A percentile compares a stretch with the other conserved stretches of the same genome.
phyloP scores from a whole-genome alignment of 2,888 invertebrate genomes.

The Platycheirus albimanus region DNA sequence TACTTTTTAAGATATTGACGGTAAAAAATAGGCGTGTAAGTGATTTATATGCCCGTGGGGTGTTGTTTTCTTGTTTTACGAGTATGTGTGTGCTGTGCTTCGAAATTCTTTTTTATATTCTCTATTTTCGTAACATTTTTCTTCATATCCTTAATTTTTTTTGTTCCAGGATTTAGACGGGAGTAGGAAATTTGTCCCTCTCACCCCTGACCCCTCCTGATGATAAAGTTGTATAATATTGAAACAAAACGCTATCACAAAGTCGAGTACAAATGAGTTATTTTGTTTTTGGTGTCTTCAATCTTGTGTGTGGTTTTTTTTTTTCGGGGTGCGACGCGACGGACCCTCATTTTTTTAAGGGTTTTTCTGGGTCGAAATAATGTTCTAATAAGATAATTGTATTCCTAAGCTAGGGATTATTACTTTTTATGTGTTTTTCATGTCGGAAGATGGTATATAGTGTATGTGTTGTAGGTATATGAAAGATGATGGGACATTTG shows the following conservation, averaged over 20 bases:
- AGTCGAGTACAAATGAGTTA: slow-evolving; percentile 67
- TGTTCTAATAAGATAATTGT: slow-evolving; percentile 68
- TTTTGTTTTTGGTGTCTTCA: slow-evolving; percentile 38
- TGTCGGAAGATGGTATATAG: slow-evolving; percentile 9
- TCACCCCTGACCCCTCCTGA: slow-evolving; percentile 16
- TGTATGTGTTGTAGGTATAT: slow-evolving; percentile 5
- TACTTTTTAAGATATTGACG: slow-evolving; percentile 64
- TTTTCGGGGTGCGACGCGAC: slow-evolving; percentile 56
- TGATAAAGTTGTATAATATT: slow-evolving; percentile 57
- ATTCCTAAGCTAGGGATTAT: slow-evolving; percentile 62
- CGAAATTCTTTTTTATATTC: background rate
- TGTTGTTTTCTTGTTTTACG: slow-evolving; percentile 25
- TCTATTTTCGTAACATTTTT: slow-evolving; percentile 17
- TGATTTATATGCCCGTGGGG: slow-evolving; percentile 67
- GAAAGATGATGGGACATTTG: slow-evolving; percentile 26
- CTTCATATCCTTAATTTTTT: slow-evolving; percentile 18
- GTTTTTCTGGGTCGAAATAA: slow-evolving; percentile 51
- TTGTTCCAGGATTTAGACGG: background rate
- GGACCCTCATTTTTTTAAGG: too few relatives aligned
- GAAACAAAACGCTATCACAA: slow-evolving; percentile 37
- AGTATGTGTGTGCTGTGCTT: background rate
- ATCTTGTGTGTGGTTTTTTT: slow-evolving; percentile 12
- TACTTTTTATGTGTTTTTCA: slow-evolving; percentile 62
- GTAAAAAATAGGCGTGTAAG: slow-evolving; percentile 72
- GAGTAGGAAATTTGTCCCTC: slow-evolving; percentile 30